Evolutionary conservation across 2,113 vertebrate genomes (phyloP), one percentile per base, ranked within the genome.

Genomic region (Megaceryle torquata): DNA sequence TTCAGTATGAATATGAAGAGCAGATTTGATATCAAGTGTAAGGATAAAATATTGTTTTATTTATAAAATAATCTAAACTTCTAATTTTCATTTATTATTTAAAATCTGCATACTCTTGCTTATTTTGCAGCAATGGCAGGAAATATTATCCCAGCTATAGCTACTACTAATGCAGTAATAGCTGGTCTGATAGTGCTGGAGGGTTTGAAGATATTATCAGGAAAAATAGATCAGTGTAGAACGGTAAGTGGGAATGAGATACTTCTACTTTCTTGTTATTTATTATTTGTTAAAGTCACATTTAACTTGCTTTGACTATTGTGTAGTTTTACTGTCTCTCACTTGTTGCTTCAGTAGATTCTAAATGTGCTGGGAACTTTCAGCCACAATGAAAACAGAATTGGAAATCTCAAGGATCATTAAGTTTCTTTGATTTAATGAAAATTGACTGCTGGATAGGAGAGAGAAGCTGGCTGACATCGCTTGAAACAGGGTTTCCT

Each of bases 1-100:
- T 99, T 99, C 96, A 99, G 99, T 97, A 99, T 99, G 99, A 99
- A 98, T 95, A 99, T 99, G 99, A 99, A 99, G 97, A 99, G 99
- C 96, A 98, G 98, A 97, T 99, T 99, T 91, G 99, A 99, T 93
- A 99, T 99, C 41, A 99, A 99, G 95, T 99, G 99, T 99, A 98
- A 99, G 99, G 97, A 92, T 56, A 51, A 94, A 70, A 71, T 82
- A 17, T 53, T 75, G 11, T 15, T 91, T 74, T 91, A 41, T 82
- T 69, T 65, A 57, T 85, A 28, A 64, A 26, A 9, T 25, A 19
- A 64, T 46, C 19, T 70, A 24, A 71, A 46, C 25, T 46, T 33
- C 11, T 88, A 9, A 3, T 57, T 82, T 87, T 43, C 4, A 28
- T 53, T 21, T 83, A 17, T 64, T 80, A 20, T 79, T 95, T 93